A percentile compares a stretch with the other conserved stretches of the same genome.
Conservation (phyloP, 2,797 vertebrate species). For the Poecile montanus region DNA sequence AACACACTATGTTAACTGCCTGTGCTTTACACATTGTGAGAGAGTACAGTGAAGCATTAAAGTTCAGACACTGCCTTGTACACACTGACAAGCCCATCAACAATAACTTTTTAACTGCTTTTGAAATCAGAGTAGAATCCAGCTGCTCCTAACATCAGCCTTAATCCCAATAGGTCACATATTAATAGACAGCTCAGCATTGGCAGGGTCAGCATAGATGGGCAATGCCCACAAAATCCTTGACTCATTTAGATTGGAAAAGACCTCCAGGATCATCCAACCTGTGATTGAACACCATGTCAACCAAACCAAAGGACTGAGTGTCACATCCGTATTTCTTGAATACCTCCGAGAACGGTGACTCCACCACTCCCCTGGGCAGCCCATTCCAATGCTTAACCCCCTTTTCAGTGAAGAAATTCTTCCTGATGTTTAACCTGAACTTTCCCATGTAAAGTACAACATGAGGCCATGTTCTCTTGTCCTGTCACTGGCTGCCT, state of each 20-base stretch:
- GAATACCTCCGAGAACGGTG: background rate
- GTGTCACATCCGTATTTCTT: background rate
- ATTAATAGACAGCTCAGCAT: background rate
- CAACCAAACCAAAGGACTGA: background rate
- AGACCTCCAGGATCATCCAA: background rate
- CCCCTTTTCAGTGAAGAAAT: background rate
- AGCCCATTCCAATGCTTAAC: background rate
- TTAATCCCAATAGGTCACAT: background rate
- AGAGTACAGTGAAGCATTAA: background rate
- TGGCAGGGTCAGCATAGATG: background rate
- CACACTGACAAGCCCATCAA: background rate
- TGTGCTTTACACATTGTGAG: background rate
- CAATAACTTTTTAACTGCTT: background rate
- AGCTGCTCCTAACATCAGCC: background rate
- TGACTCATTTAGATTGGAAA: background rate
- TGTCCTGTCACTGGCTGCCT: background rate
- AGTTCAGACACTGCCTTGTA: background rate
- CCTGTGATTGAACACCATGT: accelerated
- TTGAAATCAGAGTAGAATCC: background rate
- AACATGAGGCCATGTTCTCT: background rate
- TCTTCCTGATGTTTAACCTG: background rate
- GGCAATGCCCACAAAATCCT: background rate
- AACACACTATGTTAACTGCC: background rate
- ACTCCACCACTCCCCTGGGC: background rate
- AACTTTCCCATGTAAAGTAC: background rate